Conservation (phyloP, 2,113 vertebrate genomes). For the Myiopsitta monachus region DNA sequence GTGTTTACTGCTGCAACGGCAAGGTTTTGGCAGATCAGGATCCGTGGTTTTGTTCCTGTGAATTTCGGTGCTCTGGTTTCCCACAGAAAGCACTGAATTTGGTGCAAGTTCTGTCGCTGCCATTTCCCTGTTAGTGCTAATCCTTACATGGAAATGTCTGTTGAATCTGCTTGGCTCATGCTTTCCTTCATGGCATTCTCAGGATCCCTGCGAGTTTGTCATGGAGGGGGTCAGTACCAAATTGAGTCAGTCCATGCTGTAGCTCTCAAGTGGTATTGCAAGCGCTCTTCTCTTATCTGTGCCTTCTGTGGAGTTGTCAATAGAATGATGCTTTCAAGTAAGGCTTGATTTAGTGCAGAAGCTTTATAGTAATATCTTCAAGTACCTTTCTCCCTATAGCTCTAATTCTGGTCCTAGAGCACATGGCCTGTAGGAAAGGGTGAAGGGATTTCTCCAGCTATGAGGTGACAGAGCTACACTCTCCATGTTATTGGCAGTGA, state of each 20-base stretch:
- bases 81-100: not conserved
- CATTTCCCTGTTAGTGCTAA: not conserved
- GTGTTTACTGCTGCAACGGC: not conserved
- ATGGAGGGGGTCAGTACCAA: fast-evolving
- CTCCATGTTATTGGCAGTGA: not conserved
- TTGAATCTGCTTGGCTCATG: not conserved
- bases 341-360: not conserved
- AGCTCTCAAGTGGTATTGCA: not conserved
- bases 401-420: not conserved
- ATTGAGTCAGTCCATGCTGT: not conserved
- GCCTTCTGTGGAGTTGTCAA: not conserved
- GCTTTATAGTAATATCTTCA: not conserved
- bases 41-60: not conserved
- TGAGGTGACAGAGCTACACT: not conserved
- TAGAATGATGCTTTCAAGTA: not conserved
- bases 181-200: not conserved
- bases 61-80: not conserved
- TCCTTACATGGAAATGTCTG: not conserved
- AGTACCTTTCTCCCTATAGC: not conserved
- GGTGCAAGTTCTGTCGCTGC: not conserved
- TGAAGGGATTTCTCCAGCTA: not conserved
- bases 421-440: not conserved
- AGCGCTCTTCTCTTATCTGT: not conserved
- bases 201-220: not conserved
- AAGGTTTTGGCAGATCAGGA: not conserved